Base-by-base conservation (phyloP, 2,888 invertebrate genomes). In the Gonocerus acuteangulatus region DNA sequence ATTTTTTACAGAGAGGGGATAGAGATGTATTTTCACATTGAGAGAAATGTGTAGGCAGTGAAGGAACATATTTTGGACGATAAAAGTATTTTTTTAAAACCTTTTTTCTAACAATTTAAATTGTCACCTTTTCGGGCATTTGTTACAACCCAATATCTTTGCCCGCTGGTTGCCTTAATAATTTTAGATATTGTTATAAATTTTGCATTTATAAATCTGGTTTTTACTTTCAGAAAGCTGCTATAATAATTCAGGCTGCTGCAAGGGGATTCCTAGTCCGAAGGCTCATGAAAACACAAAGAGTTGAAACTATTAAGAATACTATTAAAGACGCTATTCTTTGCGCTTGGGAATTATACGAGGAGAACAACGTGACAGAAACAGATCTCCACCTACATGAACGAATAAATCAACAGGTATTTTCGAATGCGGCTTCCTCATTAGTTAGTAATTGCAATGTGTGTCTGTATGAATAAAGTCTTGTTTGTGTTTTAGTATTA, bases 181-280 rank as follows among this genome's bases (percentile, higher is more conserved):
- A n/a, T n/a, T n/a, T n/a, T n/a, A n/a, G n/a, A n/a, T n/a, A n/a
- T n/a, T n/a, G n/a, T n/a, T n/a, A n/a, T n/a, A n/a, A n/a, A n/a
- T n/a, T n/a, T n/a, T n/a, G n/a, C n/a, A n/a, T n/a, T n/a, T n/a
- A n/a, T n/a, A n/a, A n/a, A n/a, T n/a, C n/a, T n/a, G n/a, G n/a
- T n/a, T n/a, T n/a, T n/a, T n/a, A 4, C 9, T 61, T 64, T 42
- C 47, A 67, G 67, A 60, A 36, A 68, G 88, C 89, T 2, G 87
- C 85, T 15, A 80, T 80, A 21, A 75, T 76, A 66, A 83, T 89
- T 62, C 83, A 82, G 67, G 86, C 88, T 7, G 77, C 77, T 68
- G 81, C 79, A 21, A 84, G 83, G 69, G 94, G 95, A 0, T 93
- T 82, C 73, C 77, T 95, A 59, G 85, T 87, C 19, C 82, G 95